Evolutionary conservation across 2,888 invertebrate species (phyloP).

Genomic region (Blastobasis lacticolella): DNA sequence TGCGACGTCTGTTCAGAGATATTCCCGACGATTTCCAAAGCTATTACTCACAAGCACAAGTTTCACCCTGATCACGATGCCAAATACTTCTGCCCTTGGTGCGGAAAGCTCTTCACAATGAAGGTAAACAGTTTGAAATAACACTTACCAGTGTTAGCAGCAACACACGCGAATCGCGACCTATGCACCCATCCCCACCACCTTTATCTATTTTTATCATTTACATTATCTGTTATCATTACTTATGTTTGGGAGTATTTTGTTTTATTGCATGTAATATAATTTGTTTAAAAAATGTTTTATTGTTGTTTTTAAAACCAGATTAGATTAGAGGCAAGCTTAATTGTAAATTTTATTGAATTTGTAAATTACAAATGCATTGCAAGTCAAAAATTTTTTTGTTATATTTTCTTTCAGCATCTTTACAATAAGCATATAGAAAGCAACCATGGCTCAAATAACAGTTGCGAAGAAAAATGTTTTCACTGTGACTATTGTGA

Average conservation of each 20-base stretch:
- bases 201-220: slow-evolving; percentile 15
- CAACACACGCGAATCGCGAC: slow-evolving; percentile 12
- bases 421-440: slow-evolving; percentile 74
- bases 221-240: slow-evolving; percentile 11
- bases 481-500: slow-evolving; percentile 72
- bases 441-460: slow-evolving; percentile 47
- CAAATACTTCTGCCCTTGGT: slow-evolving; percentile 79
- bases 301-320: not conserved
- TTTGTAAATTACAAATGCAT: no score
- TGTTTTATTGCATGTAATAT: not conserved
- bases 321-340: no score
- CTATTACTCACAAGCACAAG: slow-evolving; percentile 79
- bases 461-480: slow-evolving; percentile 23
- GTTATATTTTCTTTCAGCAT: slow-evolving; percentile 51
- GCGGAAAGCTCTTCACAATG: slow-evolving; percentile 80
- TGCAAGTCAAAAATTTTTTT: not conserved
- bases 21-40: slow-evolving; percentile 75
- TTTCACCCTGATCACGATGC: slow-evolving; percentile 76
- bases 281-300: not conserved
- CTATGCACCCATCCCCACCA: slow-evolving; percentile 28
- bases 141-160: not conserved
- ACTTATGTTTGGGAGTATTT: not conserved
- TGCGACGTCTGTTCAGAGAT: slow-evolving; percentile 77
- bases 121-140: slow-evolving; percentile 50
- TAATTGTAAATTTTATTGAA: no score